A percentile compares a stretch with the other conserved stretches of the same genome.
Evolutionary conservation across 2,113 vertebrate genomes (phyloP).

Genomic region (Pollachius pollachius): DNA sequence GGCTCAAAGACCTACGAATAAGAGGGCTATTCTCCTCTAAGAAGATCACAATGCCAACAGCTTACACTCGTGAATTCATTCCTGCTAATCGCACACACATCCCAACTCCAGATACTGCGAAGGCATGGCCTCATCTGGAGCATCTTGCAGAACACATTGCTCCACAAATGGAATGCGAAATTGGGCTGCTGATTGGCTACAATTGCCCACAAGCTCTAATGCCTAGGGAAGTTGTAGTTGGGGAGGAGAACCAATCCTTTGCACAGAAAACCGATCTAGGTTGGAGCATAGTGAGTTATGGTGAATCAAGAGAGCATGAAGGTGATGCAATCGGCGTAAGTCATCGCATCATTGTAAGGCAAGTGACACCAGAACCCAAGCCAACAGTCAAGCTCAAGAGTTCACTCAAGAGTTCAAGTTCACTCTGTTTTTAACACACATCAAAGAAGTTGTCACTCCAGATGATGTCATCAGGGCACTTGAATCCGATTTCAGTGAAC

Average conservation of each 20-base stretch:
- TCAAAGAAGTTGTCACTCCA: neutral
- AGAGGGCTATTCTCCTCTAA: slow-evolving; percentile 18
- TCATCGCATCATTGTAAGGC: slow-evolving; percentile 4
- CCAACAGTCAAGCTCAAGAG: neutral
- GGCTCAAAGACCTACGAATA: slow-evolving; percentile 4
- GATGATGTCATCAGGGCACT: neutral
- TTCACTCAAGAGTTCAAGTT: slow-evolving; percentile 3
- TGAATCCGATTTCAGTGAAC: slow-evolving; percentile 3
- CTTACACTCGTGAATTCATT: too few species aligned
- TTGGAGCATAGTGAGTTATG: slow-evolving; percentile 8
- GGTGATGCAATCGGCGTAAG: slow-evolving; percentile 16
- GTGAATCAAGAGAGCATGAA: neutral
- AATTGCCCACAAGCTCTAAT: too few species aligned
- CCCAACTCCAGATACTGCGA: slow-evolving; percentile 21
- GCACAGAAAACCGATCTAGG: slow-evolving; percentile 7
- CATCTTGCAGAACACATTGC: slow-evolving; percentile 24
- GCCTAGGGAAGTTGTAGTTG: neutral
- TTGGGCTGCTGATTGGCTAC: slow-evolving; percentile 26
- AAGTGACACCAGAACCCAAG: neutral
- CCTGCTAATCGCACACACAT: slow-evolving; percentile 22
- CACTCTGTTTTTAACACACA: neutral
- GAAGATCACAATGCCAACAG: slow-evolving; percentile 20
- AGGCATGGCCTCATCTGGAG: slow-evolving; percentile 25
- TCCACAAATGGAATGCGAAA: slow-evolving; percentile 22
- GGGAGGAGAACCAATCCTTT: slow-evolving; percentile 1